phyloP scores from a whole-genome alignment of 1,140 invertebrate genomes.

The Cephus cinctus region DNA sequence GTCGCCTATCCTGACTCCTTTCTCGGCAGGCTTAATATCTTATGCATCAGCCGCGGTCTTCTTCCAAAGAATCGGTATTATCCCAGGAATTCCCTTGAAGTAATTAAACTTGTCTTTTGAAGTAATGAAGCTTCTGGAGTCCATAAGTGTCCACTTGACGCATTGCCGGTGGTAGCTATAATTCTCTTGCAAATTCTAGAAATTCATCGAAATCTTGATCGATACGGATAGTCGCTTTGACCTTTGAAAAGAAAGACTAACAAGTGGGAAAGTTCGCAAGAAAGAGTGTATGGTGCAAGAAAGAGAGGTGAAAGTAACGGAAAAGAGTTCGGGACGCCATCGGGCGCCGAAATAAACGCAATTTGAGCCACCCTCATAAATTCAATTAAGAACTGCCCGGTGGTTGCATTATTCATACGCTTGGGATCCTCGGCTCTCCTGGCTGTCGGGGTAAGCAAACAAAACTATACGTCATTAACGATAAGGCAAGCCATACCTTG shows the following conservation, averaged over 20 bases:
- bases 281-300: too few species aligned
- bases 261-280: too few species aligned
- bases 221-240: too few species aligned
- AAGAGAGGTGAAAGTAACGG: too few species aligned
- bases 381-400: slow-evolving; percentile 5
- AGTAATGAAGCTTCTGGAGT: too few species aligned
- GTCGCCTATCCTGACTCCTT: too few species aligned
- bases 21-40: background rate
- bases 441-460: background rate
- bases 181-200: too few species aligned
- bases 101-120: background rate
- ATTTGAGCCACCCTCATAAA: slow-evolving; percentile 6
- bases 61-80: background rate
- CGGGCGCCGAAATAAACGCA: slow-evolving; percentile 3
- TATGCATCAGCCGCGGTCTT: background rate
- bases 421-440: background rate
- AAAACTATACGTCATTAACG: slow-evolving; percentile 6
- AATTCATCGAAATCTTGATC: too few species aligned
- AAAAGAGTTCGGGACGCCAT: background rate
- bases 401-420: background rate
- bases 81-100: background rate
- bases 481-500: background rate
- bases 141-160: too few species aligned
- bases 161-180: too few species aligned
- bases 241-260: too few species aligned